A percentile compares a stretch with the other conserved stretches of the same genome.
Conservation (phyloP, 1,140 invertebrate genomes). For the Cyclargus thomasi region DNA sequence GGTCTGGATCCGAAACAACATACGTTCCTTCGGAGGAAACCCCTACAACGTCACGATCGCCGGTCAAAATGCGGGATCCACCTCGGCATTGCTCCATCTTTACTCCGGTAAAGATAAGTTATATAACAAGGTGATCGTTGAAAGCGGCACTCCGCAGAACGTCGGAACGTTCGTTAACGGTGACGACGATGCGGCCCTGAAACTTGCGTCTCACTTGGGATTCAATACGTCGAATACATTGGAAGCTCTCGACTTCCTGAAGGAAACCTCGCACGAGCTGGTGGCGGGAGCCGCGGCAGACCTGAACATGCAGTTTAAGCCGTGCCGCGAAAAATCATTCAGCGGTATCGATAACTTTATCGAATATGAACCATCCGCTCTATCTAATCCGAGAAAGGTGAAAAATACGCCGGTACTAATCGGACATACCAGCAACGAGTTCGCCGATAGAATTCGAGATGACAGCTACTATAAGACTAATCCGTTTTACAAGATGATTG, state of each 20-base stretch:
- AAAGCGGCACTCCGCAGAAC: constrained; percentile 58
- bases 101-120: constrained; percentile 54
- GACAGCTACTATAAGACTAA: constrained; percentile 47
- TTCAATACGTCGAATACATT: constrained; percentile 44
- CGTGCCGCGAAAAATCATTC: constrained; percentile 59
- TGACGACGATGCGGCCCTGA: constrained; percentile 48
- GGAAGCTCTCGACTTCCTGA: constrained; percentile 50
- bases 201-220: constrained; percentile 50
- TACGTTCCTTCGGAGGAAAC: constrained; percentile 81
- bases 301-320: constrained; percentile 43
- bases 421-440: constrained; percentile 51
- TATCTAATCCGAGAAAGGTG: constrained; percentile 52
- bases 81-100: constrained; percentile 51
- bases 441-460: constrained; percentile 28
- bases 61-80: constrained; percentile 56
- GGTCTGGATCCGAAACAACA: constrained; percentile 79
- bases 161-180: constrained; percentile 48
- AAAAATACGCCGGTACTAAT: constrained; percentile 54
- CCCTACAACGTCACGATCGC: constrained; percentile 76
- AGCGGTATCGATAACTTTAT: constrained; percentile 57
- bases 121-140: constrained; percentile 56
- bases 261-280: constrained; percentile 35
- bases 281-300: constrained; percentile 45
- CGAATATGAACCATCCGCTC: constrained; percentile 46
- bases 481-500: constrained; percentile 49